Base-by-base conservation (phyloP, 2,113 vertebrate genomes). In the Oncorhynchus clarkii region DNA sequence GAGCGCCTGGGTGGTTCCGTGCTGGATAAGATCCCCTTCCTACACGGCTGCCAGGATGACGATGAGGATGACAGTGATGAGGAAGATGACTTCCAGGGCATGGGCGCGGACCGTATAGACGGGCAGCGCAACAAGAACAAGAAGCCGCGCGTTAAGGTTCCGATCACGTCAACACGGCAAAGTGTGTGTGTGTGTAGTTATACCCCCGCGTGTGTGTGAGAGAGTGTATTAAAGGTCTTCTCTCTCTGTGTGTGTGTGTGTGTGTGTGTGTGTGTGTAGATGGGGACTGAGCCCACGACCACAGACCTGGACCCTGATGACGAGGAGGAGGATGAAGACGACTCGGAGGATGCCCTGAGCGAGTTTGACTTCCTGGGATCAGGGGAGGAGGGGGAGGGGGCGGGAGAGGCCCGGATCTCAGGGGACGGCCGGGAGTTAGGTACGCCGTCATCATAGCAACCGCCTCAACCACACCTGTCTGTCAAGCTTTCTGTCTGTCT, bases 281-380 rank as follows among this genome's bases (percentile, higher is more conserved):
- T 48, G 13, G 84, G 88, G 3, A 87, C 93, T 0, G 96, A 96
- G 85, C 89, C 95, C 16, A 93, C 95, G 84, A 93, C 92, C 26
- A 93, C 95, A 0, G 96, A 95, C 62, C 82, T 95, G 74, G 96
- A 96, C 82, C 93, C 93, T 1, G 95, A 96, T 72, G 96, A 85
- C 81, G 22, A n/a, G 31, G 96, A 96, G 71, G 95, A 96, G 71
- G 96, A 96, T 0, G 95, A 96, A 75, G 95, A 96, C 0, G 96
- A 97, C 89, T 96, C 96, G 0, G 96, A 96, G 82, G 96, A 97
- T 0, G 96, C 96, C 70, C 94, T 97, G 80, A 94, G 91, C 20
- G 96, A 97, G 82, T 97, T 97, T 79, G 95, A 96, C 80, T 97
- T 96, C 88, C 84, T 97, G 84, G 96, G 92, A 84, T 96, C 95